phyloP scores from a whole-genome alignment of 2,113 vertebrate genomes.

The Nannobrachium achirus region DNA sequence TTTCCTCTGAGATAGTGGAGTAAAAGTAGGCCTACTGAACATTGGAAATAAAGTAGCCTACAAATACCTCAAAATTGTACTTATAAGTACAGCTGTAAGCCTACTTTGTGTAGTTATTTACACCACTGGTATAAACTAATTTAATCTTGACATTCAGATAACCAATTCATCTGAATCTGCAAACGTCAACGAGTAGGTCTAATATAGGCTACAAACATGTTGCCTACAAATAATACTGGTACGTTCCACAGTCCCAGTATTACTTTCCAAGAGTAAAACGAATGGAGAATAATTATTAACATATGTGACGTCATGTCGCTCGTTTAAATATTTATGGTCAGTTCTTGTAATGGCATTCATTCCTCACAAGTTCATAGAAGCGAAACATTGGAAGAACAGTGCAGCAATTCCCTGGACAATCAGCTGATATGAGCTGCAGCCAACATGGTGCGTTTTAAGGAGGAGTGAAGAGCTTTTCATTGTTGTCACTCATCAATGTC shows the following conservation, averaged over 20 bases:
- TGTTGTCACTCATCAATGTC: conserved; percentile 1
- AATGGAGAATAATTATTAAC: conserved; percentile 69
- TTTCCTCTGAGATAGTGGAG: no score
- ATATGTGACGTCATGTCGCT: conserved; percentile 85
- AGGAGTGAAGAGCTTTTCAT: conserved; percentile 26
- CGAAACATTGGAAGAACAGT: conserved; percentile 45
- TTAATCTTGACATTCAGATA: not conserved
- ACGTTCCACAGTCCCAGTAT: no score
- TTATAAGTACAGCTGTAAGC: no score
- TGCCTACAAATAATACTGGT: conserved; percentile 13
- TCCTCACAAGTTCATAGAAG: conserved; percentile 69
- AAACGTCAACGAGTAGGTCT: no score
- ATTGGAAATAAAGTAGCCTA: no score
- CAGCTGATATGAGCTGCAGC: conserved; percentile 26
- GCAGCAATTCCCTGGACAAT: conserved; percentile 19
- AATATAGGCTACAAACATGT: no score
- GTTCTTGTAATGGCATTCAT: conserved; percentile 56
- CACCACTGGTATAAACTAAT: no score
- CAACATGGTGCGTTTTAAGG: conserved; percentile 9
- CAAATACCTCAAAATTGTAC: no score
- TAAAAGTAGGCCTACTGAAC: no score
- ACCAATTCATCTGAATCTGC: not conserved
- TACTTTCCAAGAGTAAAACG: conserved; percentile 62
- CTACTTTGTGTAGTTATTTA: no score
- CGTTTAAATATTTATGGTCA: conserved; percentile 83